Evolutionary conservation across 2,888 invertebrate species (phyloP).

Genomic region (Lysandra bellargus): DNA sequence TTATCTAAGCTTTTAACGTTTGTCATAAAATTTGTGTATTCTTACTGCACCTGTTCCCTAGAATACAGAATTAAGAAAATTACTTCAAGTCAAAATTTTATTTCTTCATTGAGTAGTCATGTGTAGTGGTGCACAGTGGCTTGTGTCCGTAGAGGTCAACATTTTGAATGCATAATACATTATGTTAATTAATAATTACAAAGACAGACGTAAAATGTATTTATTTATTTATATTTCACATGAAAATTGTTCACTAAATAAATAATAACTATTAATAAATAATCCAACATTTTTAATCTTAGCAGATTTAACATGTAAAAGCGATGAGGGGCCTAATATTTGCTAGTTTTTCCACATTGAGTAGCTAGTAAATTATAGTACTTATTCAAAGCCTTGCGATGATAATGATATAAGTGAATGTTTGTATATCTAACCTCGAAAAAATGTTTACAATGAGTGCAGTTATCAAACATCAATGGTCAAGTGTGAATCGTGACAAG

Average conservation of each 20-base stretch:
- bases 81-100: not conserved
- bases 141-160: not conserved
- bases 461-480: not conserved
- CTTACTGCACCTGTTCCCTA: too few species aligned
- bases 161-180: constrained; percentile 27
- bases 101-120: not conserved
- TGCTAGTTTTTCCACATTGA: too few species aligned
- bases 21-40: too few species aligned
- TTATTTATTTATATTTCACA: not conserved
- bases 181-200: constrained; percentile 33
- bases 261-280: too few species aligned
- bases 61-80: not conserved
- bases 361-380: not conserved
- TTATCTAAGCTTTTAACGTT: too few species aligned
- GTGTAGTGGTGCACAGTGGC: not conserved
- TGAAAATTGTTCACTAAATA: not conserved
- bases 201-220: not conserved
- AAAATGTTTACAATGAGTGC: not conserved
- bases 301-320: too few species aligned
- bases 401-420: not conserved
- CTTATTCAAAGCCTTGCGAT: not conserved
- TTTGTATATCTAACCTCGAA: not conserved
- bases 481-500: not conserved
- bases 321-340: too few species aligned
- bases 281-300: too few species aligned